Conservation (phyloP, 2,113 vertebrate genomes). For the Apus apus region DNA sequence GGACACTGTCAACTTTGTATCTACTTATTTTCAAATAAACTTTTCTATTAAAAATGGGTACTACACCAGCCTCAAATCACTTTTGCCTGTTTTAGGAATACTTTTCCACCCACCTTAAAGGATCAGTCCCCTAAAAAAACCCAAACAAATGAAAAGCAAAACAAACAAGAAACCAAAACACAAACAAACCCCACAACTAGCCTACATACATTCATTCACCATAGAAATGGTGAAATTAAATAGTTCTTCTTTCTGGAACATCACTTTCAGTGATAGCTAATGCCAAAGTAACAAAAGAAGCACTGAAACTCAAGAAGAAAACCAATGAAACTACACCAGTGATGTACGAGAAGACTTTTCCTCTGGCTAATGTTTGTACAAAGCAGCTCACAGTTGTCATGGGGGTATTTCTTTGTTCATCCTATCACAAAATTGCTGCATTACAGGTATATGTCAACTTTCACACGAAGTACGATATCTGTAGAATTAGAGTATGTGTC, state of each 20-base stretch:
- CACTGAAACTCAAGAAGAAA: not conserved
- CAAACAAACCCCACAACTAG: not conserved
- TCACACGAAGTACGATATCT: not conserved
- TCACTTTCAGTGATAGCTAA: not conserved
- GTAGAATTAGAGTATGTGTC: not conserved
- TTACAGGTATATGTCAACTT: not conserved
- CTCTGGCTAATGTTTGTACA: not conserved
- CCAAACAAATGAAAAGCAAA: not conserved
- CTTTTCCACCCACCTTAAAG: not conserved
- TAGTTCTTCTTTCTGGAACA: not conserved
- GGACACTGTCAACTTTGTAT: slow-evolving; percentile 40
- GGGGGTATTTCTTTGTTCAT: not conserved
- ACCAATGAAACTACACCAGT: accelerated
- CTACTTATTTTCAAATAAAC: not conserved
- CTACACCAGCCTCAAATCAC: slow-evolving; percentile 48
- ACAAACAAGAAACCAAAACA: not conserved
- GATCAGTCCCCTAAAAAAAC: not conserved
- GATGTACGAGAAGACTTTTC: not conserved
- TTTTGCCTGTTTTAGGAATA: slow-evolving; percentile 1
- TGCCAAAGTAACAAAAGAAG: not conserved
- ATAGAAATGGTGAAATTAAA: not conserved
- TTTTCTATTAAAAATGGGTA: not conserved
- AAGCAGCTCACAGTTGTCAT: not conserved
- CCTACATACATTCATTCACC: not conserved
- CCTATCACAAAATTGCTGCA: not conserved